phyloP scores from a whole-genome alignment of 2,888 invertebrate species.

The Chrysolina oricalcia region DNA sequence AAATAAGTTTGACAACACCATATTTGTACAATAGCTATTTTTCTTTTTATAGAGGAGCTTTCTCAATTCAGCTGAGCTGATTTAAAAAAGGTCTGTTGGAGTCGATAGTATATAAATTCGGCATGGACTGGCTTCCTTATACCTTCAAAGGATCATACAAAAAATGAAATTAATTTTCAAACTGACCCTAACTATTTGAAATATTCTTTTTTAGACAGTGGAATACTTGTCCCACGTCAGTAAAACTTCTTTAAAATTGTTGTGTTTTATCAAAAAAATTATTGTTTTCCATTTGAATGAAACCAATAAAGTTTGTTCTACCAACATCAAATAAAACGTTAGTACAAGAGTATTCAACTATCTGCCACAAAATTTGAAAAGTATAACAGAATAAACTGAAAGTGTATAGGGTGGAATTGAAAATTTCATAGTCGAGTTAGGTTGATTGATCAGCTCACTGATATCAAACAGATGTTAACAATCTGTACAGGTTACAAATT shows the following conservation, averaged over 20 bases:
- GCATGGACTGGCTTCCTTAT: constrained; percentile 8
- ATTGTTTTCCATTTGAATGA: constrained; percentile 6
- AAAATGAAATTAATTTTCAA: background rate
- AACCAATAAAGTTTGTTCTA: background rate
- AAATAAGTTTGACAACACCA: constrained; percentile 8
- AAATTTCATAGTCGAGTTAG: background rate
- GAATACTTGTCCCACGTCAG: background rate
- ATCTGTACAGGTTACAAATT: no score
- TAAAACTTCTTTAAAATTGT: background rate
- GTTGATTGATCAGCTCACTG: no score
- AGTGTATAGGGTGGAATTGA: background rate
- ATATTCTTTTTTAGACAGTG: background rate
- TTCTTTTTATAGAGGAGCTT: background rate
- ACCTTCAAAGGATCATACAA: background rate
- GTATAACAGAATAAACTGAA: background rate
- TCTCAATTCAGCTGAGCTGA: background rate
- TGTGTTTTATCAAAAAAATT: background rate
- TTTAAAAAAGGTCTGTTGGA: background rate
- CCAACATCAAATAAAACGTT: background rate
- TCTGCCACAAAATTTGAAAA: background rate
- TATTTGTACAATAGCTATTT: background rate
- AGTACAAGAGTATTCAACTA: background rate
- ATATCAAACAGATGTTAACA: no score
- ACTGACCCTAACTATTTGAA: background rate
- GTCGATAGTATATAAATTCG: background rate